Evolutionary conservation across 2,888 invertebrate genomes (phyloP).

Genomic region (Noctua comes): DNA sequence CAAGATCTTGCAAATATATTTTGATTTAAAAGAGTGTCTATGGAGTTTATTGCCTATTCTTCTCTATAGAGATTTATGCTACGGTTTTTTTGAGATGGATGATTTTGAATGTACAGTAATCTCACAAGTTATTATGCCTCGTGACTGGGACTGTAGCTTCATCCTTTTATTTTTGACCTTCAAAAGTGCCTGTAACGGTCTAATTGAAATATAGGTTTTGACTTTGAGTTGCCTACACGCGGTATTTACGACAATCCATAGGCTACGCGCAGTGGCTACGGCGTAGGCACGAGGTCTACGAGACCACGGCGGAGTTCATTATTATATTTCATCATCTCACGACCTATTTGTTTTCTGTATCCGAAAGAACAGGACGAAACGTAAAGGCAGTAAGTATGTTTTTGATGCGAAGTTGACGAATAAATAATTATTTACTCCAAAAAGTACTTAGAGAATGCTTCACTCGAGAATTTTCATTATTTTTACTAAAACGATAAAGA

Average conservation of each 20-base stretch:
- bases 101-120: neutral
- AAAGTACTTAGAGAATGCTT: neutral
- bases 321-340: neutral
- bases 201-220: neutral
- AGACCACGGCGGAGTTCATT: neutral
- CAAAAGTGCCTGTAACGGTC: neutral
- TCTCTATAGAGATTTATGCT: neutral
- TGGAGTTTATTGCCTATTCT: neutral
- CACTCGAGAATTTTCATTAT: neutral
- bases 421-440: neutral
- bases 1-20: neutral
- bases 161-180: neutral
- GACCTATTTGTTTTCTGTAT: too few relatives aligned
- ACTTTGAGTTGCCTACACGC: neutral
- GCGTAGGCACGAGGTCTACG: conserved; percentile 42
- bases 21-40: neutral
- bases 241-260: neutral
- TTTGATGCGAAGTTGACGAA: neutral
- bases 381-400: neutral
- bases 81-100: too few relatives aligned
- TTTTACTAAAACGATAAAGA: neutral
- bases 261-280: conserved; percentile 30
- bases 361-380: too few relatives aligned
- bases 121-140: neutral
- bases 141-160: neutral